Conservation (phyloP, 2,113 vertebrate species). For the Petaurus breviceps region DNA sequence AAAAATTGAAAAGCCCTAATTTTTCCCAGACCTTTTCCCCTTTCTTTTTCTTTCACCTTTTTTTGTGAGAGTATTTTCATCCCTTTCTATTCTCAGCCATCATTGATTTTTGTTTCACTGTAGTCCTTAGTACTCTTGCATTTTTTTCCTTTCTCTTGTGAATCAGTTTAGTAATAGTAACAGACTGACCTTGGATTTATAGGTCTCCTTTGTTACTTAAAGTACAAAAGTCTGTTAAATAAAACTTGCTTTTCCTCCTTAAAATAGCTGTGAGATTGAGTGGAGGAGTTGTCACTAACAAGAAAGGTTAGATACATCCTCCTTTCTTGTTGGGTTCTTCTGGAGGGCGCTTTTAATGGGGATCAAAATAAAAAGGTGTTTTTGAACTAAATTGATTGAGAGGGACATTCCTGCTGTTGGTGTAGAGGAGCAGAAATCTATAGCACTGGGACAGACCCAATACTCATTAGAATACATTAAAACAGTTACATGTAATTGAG, state of each 20-base stretch:
- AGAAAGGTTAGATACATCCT: constrained; percentile 31
- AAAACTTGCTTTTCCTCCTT: constrained; percentile 21
- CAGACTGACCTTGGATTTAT: background rate
- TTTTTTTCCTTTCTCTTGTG: constrained; percentile 31
- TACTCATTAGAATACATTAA: constrained; percentile 28
- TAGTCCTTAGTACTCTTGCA: constrained; percentile 20
- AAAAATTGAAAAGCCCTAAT: constrained; percentile 37
- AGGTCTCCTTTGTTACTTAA: constrained; percentile 29
- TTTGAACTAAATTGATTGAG: background rate
- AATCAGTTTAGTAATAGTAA: constrained; percentile 56
- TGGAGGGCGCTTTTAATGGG: background rate
- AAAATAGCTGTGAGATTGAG: constrained; percentile 8
- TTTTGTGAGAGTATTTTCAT: constrained; percentile 45
- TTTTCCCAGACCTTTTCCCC: constrained; percentile 7
- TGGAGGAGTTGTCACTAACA: constrained; percentile 3
- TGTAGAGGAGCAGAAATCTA: background rate
- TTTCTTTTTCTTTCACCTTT: constrained; percentile 35
- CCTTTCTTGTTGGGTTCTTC: constrained; percentile 45
- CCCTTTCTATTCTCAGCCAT: constrained; percentile 11
- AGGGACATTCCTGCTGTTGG: background rate
- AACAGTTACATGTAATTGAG: constrained; percentile 25
- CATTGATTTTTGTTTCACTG: constrained; percentile 20
- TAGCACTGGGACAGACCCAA: background rate
- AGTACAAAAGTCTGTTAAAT: constrained; percentile 37
- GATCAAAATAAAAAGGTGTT: constrained; percentile 27